A percentile compares a stretch with the other conserved stretches of the same genome.
phyloP scores from a whole-genome alignment of 2,888 invertebrate genomes.

The Netelia melanura region DNA sequence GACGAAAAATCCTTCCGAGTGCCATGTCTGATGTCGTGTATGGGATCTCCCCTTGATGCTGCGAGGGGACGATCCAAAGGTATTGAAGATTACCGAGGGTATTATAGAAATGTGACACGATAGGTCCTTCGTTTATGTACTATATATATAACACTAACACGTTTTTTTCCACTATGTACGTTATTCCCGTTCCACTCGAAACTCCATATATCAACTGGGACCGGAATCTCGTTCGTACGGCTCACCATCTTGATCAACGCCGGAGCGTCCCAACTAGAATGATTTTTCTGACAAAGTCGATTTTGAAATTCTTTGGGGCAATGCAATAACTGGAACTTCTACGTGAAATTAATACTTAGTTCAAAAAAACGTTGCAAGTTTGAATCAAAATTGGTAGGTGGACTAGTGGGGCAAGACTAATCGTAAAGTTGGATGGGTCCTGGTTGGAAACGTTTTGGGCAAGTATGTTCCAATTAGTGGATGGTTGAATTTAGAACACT shows the following conservation, averaged over 20 bases:
- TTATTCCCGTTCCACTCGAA: constrained; percentile 17
- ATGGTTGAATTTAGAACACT: no score
- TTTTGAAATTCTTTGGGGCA: no score
- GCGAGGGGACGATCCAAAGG: constrained; percentile 35
- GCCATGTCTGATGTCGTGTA: constrained; percentile 48
- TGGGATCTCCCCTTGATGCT: constrained; percentile 40
- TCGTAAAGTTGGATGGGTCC: no score
- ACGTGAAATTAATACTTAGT: no score
- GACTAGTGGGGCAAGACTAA: no score
- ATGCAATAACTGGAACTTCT: no score
- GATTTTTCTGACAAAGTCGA: no score
- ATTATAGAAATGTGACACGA: constrained; percentile 70
- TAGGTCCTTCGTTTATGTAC: constrained; percentile 61
- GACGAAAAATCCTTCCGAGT: constrained; percentile 53
- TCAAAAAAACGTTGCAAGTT: no score
- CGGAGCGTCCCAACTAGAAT: neutral
- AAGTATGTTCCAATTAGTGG: no score
- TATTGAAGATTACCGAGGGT: constrained; percentile 43
- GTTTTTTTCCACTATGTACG: constrained; percentile 10
- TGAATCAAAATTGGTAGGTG: no score
- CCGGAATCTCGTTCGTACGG: neutral
- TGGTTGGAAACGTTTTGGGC: no score
- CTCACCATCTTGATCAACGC: no score
- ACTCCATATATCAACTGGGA: constrained; percentile 30
- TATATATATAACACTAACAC: constrained; percentile 24